phyloP scores from a whole-genome alignment of 2,113 vertebrate genomes.

The Nanorana parkeri region DNA sequence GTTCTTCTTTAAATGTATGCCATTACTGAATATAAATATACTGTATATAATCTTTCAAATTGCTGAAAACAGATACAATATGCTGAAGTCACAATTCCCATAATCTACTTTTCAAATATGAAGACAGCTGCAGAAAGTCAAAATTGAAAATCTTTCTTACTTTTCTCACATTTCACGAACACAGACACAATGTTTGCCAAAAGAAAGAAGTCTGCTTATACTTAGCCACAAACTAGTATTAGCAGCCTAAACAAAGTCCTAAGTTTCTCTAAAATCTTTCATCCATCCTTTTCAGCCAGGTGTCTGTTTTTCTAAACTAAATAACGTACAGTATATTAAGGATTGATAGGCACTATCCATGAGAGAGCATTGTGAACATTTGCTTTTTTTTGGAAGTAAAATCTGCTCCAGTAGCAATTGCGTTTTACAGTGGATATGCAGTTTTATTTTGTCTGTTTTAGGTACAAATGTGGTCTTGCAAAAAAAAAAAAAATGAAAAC shows the following conservation, averaged over 20 bases:
- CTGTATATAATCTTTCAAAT: too few species aligned
- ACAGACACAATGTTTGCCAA: conserved; percentile 33
- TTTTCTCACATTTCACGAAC: conserved; percentile 33
- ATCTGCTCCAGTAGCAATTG: too few species aligned
- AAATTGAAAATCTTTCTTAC: conserved; percentile 11
- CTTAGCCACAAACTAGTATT: conserved; percentile 13
- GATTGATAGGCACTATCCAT: too few species aligned
- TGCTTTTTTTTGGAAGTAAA: too few species aligned
- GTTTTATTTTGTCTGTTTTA: too few species aligned
- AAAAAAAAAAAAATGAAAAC: too few species aligned
- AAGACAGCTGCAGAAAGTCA: conserved; percentile 19
- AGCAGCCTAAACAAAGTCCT: conserved; percentile 30
- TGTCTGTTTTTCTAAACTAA: not conserved
- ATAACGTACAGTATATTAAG: too few species aligned
- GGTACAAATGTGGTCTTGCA: too few species aligned
- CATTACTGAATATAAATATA: too few species aligned
- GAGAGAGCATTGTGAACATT: too few species aligned
- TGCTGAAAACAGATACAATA: conserved; percentile 11
- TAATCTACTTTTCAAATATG: not conserved
- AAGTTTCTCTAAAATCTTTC: conserved; percentile 7
- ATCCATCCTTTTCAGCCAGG: not conserved
- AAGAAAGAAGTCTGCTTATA: conserved; percentile 32
- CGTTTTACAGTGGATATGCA: too few species aligned
- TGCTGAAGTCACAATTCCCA: conserved; percentile 14
- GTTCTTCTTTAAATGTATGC: too few species aligned